A percentile compares a stretch with the other conserved stretches of the same genome.
phyloP scores from a whole-genome alignment of 2,888 invertebrate genomes.

The Polymixis lichenea region DNA sequence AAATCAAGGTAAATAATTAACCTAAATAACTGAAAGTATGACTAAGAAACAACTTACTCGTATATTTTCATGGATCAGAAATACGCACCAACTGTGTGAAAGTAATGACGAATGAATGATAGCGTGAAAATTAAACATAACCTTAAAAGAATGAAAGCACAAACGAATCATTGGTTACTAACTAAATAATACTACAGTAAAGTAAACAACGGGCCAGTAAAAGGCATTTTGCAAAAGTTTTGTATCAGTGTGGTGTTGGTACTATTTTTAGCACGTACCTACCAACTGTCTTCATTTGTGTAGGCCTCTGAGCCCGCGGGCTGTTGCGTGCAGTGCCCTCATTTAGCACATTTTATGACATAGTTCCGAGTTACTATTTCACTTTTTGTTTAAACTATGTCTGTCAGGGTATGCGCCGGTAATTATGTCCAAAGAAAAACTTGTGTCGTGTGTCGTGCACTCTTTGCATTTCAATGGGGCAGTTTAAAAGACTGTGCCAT shows the following conservation, averaged over 20 bases:
- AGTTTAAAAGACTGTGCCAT: conserved; percentile 6
- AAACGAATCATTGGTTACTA: conserved; percentile 45
- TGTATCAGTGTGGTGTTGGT: conserved; percentile 63
- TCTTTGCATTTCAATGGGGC: conserved; percentile 55
- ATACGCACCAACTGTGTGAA: not conserved
- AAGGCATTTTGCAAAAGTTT: conserved; percentile 70
- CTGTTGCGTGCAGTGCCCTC: conserved; percentile 83
- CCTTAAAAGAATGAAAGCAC: conserved; percentile 38
- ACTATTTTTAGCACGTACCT: conserved; percentile 76
- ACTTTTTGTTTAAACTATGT: conserved; percentile 88
- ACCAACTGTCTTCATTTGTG: conserved; percentile 74
- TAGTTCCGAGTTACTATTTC: conserved; percentile 86
- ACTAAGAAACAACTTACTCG: not conserved
- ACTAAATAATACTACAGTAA: conserved; percentile 58
- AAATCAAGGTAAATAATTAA: not conserved
- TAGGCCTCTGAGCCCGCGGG: conserved; percentile 62
- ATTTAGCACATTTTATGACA: conserved; percentile 88
- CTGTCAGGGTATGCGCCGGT: conserved; percentile 71
- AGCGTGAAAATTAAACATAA: conserved; percentile 53
- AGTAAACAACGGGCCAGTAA: conserved; percentile 62
- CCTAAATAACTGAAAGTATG: conserved; percentile 2
- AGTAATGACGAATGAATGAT: conserved; percentile 1
- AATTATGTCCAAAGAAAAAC: conserved; percentile 70
- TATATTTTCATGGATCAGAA: not conserved
- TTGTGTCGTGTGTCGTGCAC: conserved; percentile 50